These are phyloP conservation scores for Lamellibrachia columna DNA, from an alignment of 2,888 invertebrate genomes.

Conservation along the genomic window DNA sequence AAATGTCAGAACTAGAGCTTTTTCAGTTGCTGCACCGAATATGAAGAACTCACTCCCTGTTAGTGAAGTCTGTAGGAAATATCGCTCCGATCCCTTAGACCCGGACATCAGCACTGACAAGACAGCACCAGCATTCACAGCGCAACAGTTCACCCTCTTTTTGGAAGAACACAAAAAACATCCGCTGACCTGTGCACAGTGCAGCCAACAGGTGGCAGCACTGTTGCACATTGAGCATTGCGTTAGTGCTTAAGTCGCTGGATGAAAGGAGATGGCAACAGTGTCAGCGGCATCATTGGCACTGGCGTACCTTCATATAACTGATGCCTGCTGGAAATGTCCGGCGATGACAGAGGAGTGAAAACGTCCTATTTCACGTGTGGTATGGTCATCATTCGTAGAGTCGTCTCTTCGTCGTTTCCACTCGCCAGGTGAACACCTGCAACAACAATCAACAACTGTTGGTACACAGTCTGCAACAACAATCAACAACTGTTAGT, in stretches of 20 bases:
- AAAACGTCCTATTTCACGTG: neutral
- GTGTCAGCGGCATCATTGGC: neutral
- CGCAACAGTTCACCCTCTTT: neutral
- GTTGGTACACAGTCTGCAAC: too few relatives aligned
- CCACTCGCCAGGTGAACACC: too few relatives aligned
- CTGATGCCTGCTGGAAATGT: neutral
- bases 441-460: neutral
- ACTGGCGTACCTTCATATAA: neutral
- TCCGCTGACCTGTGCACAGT: neutral
- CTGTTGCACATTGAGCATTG: neutral
- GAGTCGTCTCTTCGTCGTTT: conserved; percentile 8
- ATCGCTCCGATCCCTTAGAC: too few relatives aligned
- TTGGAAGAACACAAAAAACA: conserved; percentile 9
- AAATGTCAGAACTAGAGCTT: too few relatives aligned
- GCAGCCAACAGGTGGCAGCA: too few relatives aligned
- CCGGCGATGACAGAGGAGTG: neutral
- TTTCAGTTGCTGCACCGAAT: too few relatives aligned
- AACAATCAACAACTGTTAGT: too few relatives aligned
- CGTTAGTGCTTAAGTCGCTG: neutral
- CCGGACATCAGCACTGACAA: neutral
- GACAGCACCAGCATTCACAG: neutral
- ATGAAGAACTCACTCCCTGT: too few relatives aligned
- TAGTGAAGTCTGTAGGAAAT: too few relatives aligned
- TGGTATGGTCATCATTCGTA: neutral
- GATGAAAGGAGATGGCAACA: neutral